phyloP scores from a whole-genome alignment of 1,140 invertebrate genomes.

The Papilio dardanus region DNA sequence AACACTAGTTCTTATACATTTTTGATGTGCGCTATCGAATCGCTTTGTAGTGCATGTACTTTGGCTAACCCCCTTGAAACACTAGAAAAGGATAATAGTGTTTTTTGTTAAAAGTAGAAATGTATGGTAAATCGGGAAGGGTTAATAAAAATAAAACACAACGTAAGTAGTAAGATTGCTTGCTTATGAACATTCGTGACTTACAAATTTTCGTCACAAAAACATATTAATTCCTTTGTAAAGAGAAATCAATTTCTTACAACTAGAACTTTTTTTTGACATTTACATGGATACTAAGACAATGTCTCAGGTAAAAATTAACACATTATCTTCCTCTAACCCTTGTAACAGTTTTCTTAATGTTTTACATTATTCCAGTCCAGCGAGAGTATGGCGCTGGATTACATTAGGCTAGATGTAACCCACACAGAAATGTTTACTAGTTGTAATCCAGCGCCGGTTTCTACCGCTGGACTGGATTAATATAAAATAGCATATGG shows the following conservation, averaged over 20 bases:
- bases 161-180: conserved; percentile 32
- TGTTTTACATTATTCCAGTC: no score
- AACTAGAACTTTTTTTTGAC: conserved; percentile 29
- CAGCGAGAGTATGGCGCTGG: no score
- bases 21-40: no score
- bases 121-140: not conserved
- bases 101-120: not conserved
- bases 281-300: conserved; percentile 27
- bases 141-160: conserved; percentile 23
- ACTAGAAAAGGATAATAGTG: no score
- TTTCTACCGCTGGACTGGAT: no score
- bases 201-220: conserved; percentile 29
- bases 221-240: conserved; percentile 25
- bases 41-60: no score
- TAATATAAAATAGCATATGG: no score
- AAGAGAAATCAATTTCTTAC: conserved; percentile 33
- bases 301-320: not conserved
- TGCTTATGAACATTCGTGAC: conserved; percentile 34
- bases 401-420: no score
- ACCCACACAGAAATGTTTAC: no score
- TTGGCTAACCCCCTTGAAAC: no score
- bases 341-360: not conserved
- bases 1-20: no score
- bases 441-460: no score
- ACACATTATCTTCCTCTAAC: not conserved